Evolutionary conservation across 2,888 invertebrate species (phyloP).

Genomic region (Lepidonotus clava): DNA sequence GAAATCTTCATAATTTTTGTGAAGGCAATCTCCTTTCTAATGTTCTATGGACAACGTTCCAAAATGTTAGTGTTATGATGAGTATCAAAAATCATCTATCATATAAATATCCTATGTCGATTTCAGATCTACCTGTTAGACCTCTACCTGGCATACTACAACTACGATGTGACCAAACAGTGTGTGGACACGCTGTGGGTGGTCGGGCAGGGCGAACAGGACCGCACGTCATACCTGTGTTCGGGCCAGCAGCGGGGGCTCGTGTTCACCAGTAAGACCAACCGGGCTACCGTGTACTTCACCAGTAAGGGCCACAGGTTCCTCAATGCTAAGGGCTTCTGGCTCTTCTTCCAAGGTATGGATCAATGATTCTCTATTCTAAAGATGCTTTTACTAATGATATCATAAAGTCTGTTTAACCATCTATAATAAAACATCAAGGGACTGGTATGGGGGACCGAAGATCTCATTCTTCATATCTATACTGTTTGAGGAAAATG

Average conservation of each 20-base stretch:
- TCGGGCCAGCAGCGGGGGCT: slow-evolving; percentile 55
- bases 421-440: too few relatives aligned
- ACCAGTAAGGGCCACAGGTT: slow-evolving; percentile 53
- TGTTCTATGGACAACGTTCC: too few relatives aligned
- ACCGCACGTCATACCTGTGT: slow-evolving; percentile 55
- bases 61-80: too few relatives aligned
- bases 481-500: too few relatives aligned
- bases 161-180: slow-evolving; percentile 41
- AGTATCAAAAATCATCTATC: too few relatives aligned
- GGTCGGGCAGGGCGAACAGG: slow-evolving; percentile 31
- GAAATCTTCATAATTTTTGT: too few relatives aligned
- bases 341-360: slow-evolving; percentile 63
- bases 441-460: too few relatives aligned
- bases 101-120: background rate
- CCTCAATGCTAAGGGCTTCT: slow-evolving; percentile 61
- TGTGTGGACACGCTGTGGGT: slow-evolving; percentile 56
- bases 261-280: slow-evolving; percentile 53
- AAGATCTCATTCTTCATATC: too few relatives aligned
- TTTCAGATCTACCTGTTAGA: slow-evolving; percentile 57
- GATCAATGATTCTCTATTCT: too few relatives aligned
- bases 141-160: slow-evolving; percentile 59
- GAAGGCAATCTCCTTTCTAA: too few relatives aligned
- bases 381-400: too few relatives aligned
- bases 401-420: too few relatives aligned
- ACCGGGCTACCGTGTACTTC: slow-evolving; percentile 57